phyloP scores from a whole-genome alignment of 2,113 vertebrate species.

The Arenaria interpres region DNA sequence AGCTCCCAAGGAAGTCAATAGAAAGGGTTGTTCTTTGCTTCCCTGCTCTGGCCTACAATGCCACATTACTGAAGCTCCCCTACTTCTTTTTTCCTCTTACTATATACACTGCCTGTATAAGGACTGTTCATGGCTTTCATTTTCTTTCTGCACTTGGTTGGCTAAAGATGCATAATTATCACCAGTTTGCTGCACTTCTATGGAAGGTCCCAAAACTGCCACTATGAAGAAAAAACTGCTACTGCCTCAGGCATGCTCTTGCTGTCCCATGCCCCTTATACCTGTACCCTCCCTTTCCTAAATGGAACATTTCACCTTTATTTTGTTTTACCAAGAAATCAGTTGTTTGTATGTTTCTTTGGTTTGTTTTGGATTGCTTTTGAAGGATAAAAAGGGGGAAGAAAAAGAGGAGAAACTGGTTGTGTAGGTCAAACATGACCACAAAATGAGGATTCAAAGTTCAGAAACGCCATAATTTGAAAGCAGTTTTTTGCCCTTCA shows the following conservation, averaged over 20 bases:
- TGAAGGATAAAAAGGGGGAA: not conserved
- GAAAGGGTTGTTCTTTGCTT: not conserved
- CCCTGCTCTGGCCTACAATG: slow-evolving; percentile 9
- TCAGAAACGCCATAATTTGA: not conserved
- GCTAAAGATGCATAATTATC: slow-evolving; percentile 39
- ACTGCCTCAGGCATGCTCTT: slow-evolving; percentile 64
- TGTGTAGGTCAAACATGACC: not conserved
- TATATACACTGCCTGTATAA: not conserved
- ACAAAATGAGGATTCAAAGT: not conserved
- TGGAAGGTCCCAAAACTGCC: not conserved
- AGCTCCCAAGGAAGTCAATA: not conserved
- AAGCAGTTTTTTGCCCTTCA: not conserved
- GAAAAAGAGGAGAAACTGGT: slow-evolving; percentile 21
- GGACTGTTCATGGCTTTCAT: slow-evolving; percentile 36
- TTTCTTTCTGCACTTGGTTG: slow-evolving; percentile 48
- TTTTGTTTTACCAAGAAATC: slow-evolving; percentile 44
- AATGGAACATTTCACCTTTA: slow-evolving; percentile 43
- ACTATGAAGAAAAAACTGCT: slow-evolving; percentile 25
- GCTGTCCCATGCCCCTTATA: slow-evolving; percentile 46
- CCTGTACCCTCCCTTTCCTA: slow-evolving; percentile 40
- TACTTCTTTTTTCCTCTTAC: not conserved
- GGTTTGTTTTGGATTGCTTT: slow-evolving; percentile 38
- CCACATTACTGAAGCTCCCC: not conserved
- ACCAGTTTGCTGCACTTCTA: slow-evolving; percentile 20
- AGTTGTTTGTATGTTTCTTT: slow-evolving; percentile 43